Base-by-base conservation (phyloP, 2,888 invertebrate genomes). In the Alviniconcha strummeri region DNA sequence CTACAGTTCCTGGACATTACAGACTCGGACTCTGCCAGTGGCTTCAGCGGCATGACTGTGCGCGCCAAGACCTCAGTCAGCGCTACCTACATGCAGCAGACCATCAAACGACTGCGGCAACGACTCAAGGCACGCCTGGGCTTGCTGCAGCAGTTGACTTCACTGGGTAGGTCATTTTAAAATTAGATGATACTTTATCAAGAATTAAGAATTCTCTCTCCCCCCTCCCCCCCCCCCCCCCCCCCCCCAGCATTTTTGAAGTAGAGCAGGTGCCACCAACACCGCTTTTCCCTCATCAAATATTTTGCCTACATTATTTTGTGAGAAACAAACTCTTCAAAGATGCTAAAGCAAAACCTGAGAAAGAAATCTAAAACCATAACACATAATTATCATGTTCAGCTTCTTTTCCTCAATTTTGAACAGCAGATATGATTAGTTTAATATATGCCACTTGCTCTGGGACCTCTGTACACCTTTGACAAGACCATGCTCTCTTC, bases 101-200 rank as follows among this genome's bases (percentile, higher is more conserved):
- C 97, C 5, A 95, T 98, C 84, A 95, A 96, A 88, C 95, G 96
- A 74, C 95, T 98, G 80, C 96, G 96, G 88, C 95, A 95, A 87
- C 95, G 98, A 64, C 95, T 98, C 86, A 95, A 95, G 88, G 96
- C 97, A 0, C 95, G 98, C 90, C 94, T 97, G 69, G 95, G 96
- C 84, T 94, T 98, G 55, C 96, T 97, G 91, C 95, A 95, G 86
- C 98, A 98, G 93, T 95, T 98, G 81, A 96, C 96, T 88, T 94
- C 95, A 80, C 91, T 96, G 67, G 95, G 95, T 95, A 89, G 90
- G 89, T 92, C 4, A 5, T 71, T 17, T 71, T 54, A 36, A 36
- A 36, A 36, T 36, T 36, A 36, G 36, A 36, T 36, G 36, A 36
- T 36, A 17, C 19, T 11, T 74, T 11, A 19, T 19, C 74, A 19